A percentile compares a stretch with the other conserved stretches of the same genome.
phyloP scores from a whole-genome alignment of 23 tunicate species.

The Botrylloides violaceus region DNA sequence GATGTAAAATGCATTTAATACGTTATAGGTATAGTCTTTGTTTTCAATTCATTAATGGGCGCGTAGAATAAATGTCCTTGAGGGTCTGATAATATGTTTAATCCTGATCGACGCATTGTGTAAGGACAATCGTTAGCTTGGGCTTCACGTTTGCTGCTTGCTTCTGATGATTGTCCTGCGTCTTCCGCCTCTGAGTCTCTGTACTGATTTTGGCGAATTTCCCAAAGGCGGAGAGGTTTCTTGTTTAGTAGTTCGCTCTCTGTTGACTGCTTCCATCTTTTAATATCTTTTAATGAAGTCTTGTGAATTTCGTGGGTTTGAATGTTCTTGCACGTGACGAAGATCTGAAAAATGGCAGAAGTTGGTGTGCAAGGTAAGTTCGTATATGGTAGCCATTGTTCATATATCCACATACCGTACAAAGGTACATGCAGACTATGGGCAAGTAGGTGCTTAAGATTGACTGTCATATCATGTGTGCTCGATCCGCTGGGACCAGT shows the following conservation, averaged over 20 bases:
- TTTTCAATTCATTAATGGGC: slow-evolving; percentile 9
- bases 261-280: slow-evolving; percentile 17
- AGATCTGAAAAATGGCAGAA: slow-evolving; percentile 2
- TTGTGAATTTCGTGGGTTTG: slow-evolving; percentile 20
- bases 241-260: slow-evolving; percentile 20
- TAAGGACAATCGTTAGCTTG: slow-evolving; percentile 6
- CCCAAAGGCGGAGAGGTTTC: slow-evolving; percentile 13
- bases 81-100: slow-evolving; percentile 18
- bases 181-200: slow-evolving; percentile 7
- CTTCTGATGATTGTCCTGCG: neutral
- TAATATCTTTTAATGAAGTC: slow-evolving; percentile 6
- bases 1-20: neutral
- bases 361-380: neutral
- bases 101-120: slow-evolving; percentile 25
- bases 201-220: neutral
- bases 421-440: no score
- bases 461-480: no score
- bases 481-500: no score
- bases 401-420: no score
- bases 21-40: neutral
- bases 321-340: slow-evolving; percentile 20
- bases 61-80: slow-evolving; percentile 22
- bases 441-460: no score
- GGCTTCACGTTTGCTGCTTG: no score
- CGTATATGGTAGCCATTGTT: neutral